These are phyloP conservation scores for Malthinus seriepunctatus DNA, from an alignment of 2,888 invertebrate species.

Conservation along the genomic window DNA sequence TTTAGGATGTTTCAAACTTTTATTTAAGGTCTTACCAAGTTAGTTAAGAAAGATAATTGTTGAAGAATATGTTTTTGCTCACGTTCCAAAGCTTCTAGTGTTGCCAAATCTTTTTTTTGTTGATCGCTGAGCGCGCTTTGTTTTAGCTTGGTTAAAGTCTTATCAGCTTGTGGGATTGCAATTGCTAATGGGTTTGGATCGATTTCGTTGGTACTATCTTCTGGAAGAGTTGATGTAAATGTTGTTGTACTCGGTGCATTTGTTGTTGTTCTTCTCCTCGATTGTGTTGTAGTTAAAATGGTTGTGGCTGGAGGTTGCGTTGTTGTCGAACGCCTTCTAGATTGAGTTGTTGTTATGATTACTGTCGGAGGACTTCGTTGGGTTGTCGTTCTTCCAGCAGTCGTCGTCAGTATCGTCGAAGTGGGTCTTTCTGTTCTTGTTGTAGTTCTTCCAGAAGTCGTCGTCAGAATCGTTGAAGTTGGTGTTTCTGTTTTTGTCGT, in stretches of 20 bases:
- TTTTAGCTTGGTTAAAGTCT: slow-evolving; percentile 29
- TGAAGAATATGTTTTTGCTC: slow-evolving; percentile 51
- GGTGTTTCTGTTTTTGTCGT: no score
- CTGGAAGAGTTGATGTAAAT: background rate
- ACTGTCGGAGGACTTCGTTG: no score
- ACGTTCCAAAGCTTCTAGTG: slow-evolving; percentile 47
- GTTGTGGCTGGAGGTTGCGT: slow-evolving; percentile 14
- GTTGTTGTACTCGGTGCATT: slow-evolving; percentile 12
- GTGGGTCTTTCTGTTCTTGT: no score
- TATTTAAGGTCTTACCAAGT: slow-evolving; percentile 41
- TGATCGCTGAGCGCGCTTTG: slow-evolving; percentile 47
- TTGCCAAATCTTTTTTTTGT: slow-evolving; percentile 49
- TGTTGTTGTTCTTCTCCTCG: background rate
- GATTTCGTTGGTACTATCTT: slow-evolving; percentile 1
- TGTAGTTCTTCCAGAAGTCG: no score
- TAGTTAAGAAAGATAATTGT: slow-evolving; percentile 48
- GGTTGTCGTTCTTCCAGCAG: no score
- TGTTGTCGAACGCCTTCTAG: no score
- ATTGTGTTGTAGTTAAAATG: slow-evolving; percentile 35
- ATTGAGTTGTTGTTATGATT: no score
- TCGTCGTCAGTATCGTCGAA: no score
- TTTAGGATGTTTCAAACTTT: background rate
- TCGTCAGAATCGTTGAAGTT: no score
- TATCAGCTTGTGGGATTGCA: background rate
- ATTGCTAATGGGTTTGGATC: slow-evolving; percentile 3